A percentile compares a stretch with the other conserved stretches of the same genome.
These are phyloP conservation scores for Coptodon bakossiorum DNA, from an alignment of 2,113 vertebrate genomes.

Conservation along the genomic window DNA sequence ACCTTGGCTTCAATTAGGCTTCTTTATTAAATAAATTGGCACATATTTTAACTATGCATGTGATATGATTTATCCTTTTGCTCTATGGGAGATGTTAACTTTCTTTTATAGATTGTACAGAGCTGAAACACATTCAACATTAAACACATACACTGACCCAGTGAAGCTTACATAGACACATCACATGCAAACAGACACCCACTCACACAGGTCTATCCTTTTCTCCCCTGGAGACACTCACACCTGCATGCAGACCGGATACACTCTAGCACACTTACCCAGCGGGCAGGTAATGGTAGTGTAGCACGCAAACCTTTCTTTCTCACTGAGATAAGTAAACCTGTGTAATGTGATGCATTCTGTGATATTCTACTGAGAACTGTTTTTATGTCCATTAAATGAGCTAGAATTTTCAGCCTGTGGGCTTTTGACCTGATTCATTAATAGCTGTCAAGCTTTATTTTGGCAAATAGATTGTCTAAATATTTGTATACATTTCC, in stretches of 20 bases:
- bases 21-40: not conserved
- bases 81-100: not conserved
- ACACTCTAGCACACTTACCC: not conserved
- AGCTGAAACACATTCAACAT: not conserved
- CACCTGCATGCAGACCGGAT: not conserved
- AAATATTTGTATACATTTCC: not conserved
- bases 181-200: not conserved
- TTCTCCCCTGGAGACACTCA: not conserved
- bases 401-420: not conserved
- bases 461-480: not conserved
- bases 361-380: not conserved
- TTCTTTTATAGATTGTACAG: not conserved
- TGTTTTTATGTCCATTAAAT: not conserved
- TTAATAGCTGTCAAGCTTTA: not conserved
- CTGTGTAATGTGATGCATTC: not conserved
- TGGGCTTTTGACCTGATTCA: not conserved
- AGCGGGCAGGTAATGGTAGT: not conserved
- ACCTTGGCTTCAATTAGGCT: not conserved
- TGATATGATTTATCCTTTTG: not conserved
- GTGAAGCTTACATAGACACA: not conserved
- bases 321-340: not conserved
- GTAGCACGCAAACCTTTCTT: not conserved
- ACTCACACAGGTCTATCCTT: not conserved
- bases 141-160: not conserved
- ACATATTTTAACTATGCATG: not conserved